These are phyloP conservation scores for Desmophyllum pertusum DNA, from an alignment of 92 coral and sea anemone genomes.

Conservation along the genomic window DNA sequence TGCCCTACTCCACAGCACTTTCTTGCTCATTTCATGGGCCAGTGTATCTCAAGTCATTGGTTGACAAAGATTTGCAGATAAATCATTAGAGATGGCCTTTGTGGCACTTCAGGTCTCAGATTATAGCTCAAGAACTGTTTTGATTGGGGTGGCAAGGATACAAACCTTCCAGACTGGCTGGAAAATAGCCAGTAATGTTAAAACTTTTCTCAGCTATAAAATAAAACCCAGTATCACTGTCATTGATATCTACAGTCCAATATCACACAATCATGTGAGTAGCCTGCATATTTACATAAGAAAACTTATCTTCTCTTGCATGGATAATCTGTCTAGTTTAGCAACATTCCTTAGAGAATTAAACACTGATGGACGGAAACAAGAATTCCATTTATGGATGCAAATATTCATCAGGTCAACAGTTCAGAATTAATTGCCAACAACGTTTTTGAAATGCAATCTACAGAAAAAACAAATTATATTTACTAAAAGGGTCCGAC, in stretches of 20 bases:
- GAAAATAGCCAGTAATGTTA: too few species aligned
- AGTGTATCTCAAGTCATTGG: neutral
- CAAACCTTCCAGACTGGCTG: neutral
- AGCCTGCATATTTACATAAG: constrained; percentile 13
- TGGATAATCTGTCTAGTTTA: neutral
- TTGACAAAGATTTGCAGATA: neutral
- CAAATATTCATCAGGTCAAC: constrained; percentile 9
- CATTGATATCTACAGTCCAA: neutral
- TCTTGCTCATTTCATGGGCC: neutral
- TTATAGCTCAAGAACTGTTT: neutral
- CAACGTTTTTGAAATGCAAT: neutral
- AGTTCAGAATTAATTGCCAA: neutral
- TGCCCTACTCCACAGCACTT: neutral
- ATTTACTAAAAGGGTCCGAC: neutral
- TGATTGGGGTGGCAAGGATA: neutral
- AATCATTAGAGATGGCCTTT: neutral
- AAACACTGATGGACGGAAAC: neutral
- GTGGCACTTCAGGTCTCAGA: neutral
- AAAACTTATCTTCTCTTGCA: neutral
- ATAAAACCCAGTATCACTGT: neutral
- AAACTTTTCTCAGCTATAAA: neutral
- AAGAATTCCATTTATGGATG: constrained; percentile 32
- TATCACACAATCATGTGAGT: neutral
- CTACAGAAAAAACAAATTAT: neutral
- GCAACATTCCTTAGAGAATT: constrained; percentile 19